These are phyloP conservation scores for Diabrotica balteata DNA, from an alignment of 2,888 invertebrate genomes.

Conservation along the genomic window DNA sequence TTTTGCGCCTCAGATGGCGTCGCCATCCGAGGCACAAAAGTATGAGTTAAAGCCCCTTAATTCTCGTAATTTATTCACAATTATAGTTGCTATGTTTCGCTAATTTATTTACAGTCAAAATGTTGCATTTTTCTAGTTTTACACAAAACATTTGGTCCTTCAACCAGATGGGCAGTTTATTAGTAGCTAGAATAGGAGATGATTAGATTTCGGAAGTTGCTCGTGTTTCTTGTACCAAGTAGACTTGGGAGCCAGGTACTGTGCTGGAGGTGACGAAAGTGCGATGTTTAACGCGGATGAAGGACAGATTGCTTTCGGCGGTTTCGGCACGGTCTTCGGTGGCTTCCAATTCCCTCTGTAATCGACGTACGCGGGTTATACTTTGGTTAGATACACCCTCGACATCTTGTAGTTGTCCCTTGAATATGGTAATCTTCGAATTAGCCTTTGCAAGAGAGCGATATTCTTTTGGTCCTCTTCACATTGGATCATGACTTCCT, in stretches of 20 bases:
- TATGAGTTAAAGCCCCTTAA: too few species aligned
- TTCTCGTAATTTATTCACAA: too few species aligned
- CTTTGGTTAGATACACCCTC: conserved; percentile 92
- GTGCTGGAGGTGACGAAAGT: conserved; percentile 95
- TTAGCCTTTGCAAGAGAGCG: conserved; percentile 82
- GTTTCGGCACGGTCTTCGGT: conserved; percentile 96
- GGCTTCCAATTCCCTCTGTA: conserved; percentile 97
- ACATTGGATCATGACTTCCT: conserved; percentile 93
- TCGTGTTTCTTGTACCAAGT: conserved; percentile 86
- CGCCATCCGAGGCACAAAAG: too few species aligned
- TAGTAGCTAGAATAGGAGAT: conserved; percentile 40
- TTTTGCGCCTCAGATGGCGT: too few species aligned
- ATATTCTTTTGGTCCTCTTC: conserved; percentile 98
- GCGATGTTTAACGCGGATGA: conserved; percentile 98
- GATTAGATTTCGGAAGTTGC: conserved; percentile 54
- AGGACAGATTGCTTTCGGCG: conserved; percentile 91
- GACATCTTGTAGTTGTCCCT: conserved; percentile 94
- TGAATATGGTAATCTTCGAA: conserved; percentile 92
- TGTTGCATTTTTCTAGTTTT: too few species aligned
- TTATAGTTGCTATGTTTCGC: too few species aligned
- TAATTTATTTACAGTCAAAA: too few species aligned
- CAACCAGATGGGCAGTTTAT: conserved; percentile 33
- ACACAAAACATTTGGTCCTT: too few species aligned
- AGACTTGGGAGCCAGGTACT: conserved; percentile 90
- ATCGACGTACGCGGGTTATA: conserved; percentile 94